phyloP scores from a whole-genome alignment of 2,888 invertebrate genomes.

The Sphinx pinastri region DNA sequence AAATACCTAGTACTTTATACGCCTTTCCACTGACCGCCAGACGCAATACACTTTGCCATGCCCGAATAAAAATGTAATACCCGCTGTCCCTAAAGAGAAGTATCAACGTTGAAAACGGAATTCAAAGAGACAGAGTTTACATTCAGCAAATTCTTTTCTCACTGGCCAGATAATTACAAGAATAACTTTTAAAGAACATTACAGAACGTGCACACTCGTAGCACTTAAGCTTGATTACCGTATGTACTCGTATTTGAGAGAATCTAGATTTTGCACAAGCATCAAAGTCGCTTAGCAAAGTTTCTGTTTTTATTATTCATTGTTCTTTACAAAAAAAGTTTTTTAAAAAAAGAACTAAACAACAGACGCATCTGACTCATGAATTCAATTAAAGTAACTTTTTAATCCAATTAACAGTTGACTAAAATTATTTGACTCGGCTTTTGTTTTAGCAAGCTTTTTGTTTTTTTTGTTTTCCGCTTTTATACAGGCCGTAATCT shows the following conservation, averaged over 20 bases:
- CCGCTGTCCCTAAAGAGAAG: neutral
- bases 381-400: conserved; percentile 4
- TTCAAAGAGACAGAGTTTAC: too few relatives aligned
- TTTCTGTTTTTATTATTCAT: neutral
- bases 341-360: neutral
- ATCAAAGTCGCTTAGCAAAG: neutral
- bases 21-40: too few relatives aligned
- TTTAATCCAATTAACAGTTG: conserved; percentile 17
- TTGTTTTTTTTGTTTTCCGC: too few relatives aligned
- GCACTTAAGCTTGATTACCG: neutral
- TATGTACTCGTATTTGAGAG: neutral
- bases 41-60: too few relatives aligned
- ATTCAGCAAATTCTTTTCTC: too few relatives aligned
- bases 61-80: neutral
- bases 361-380: neutral
- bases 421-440: neutral
- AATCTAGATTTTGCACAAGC: neutral
- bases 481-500: too few relatives aligned
- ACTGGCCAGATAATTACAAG: neutral
- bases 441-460: neutral
- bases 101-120: too few relatives aligned
- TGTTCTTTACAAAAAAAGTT: neutral
- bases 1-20: too few relatives aligned
- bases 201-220: neutral
- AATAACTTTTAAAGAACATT: neutral